Percentiles rank a stretch among this genome's conserved stretches.
Evolutionary conservation across 2,888 invertebrate species (phyloP).

Genomic region (Machimus atricapillus): DNA sequence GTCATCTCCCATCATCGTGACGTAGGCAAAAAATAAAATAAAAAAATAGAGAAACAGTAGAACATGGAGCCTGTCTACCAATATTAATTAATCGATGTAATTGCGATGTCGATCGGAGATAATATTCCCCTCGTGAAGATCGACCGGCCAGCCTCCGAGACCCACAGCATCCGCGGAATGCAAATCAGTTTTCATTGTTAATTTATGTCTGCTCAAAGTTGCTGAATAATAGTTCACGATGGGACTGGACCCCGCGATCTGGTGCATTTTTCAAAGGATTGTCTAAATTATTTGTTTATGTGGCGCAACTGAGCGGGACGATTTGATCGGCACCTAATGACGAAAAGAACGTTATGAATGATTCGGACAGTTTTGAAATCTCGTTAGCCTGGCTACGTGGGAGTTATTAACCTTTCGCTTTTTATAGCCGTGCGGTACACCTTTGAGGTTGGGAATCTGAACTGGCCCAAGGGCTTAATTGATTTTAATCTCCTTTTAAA

Average conservation of each 20-base stretch:
- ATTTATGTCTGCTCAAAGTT: slow-evolving; percentile 19
- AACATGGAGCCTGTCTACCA: slow-evolving; percentile 48
- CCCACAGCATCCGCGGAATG: background rate
- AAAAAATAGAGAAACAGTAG: background rate
- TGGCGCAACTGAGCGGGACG: background rate
- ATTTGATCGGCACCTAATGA: slow-evolving; percentile 4
- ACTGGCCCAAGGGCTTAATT: background rate
- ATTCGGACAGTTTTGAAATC: slow-evolving; percentile 25
- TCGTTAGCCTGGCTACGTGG: slow-evolving; percentile 18
- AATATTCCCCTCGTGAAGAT: background rate
- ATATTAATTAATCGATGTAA: slow-evolving; percentile 63
- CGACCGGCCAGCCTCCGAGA: background rate
- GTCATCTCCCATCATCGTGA: slow-evolving; percentile 30
- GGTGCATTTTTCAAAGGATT: background rate
- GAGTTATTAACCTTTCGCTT: slow-evolving; percentile 21
- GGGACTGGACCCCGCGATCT: background rate
- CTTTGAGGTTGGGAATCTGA: background rate
- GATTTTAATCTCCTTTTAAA: background rate
- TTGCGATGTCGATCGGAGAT: slow-evolving; percentile 59
- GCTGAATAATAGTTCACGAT: slow-evolving; percentile 38
- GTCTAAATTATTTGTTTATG: slow-evolving; percentile 28
- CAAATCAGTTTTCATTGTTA: slow-evolving; percentile 33
- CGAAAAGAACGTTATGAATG: slow-evolving; percentile 13
- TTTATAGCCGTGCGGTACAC: slow-evolving; percentile 3
- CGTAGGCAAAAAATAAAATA: slow-evolving; percentile 11